Conservation (phyloP, 2,113 vertebrate species). For the Cyprinodon tularosa region DNA sequence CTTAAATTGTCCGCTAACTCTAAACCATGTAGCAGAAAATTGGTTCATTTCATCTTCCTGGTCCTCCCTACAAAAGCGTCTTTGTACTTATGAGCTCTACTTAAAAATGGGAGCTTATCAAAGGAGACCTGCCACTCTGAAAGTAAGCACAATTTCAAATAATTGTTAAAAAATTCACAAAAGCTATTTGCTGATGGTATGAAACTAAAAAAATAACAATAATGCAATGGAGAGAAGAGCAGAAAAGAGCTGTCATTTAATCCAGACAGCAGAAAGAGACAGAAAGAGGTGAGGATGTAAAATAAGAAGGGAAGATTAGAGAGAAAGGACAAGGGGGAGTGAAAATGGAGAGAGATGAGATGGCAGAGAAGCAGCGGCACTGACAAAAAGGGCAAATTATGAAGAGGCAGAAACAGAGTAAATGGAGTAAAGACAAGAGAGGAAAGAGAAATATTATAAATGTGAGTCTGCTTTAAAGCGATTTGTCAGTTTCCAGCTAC, state of each 20-base stretch:
- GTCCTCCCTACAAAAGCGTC: neutral
- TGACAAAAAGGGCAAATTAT: conserved; percentile 14
- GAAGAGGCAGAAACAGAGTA: conserved; percentile 26
- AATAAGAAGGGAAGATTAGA: conserved; percentile 44
- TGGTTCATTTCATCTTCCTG: conserved; percentile 29
- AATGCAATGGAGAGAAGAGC: neutral
- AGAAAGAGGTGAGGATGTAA: conserved; percentile 4
- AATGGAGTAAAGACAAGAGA: conserved; percentile 14
- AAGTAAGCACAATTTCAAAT: conserved; percentile 25
- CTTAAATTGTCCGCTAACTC: conserved; percentile 20
- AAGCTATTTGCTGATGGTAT: neutral
- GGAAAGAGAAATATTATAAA: conserved; percentile 18
- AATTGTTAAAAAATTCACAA: conserved; percentile 13
- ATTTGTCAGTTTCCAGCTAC: conserved; percentile 14
- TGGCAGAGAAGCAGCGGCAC: neutral
- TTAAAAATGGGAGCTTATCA: neutral
- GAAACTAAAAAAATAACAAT: conserved; percentile 19
- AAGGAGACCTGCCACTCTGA: neutral
- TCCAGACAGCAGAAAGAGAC: conserved; percentile 3
- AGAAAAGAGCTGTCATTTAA: conserved; percentile 10
- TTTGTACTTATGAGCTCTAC: neutral
- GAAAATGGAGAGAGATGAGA: conserved; percentile 42
- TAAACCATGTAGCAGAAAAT: conserved; percentile 21
- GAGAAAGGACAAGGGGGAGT: conserved; percentile 15
- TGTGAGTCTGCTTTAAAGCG: conserved; percentile 32